Conservation (phyloP, 2,888 invertebrate genomes). For the Hesperia comma region DNA sequence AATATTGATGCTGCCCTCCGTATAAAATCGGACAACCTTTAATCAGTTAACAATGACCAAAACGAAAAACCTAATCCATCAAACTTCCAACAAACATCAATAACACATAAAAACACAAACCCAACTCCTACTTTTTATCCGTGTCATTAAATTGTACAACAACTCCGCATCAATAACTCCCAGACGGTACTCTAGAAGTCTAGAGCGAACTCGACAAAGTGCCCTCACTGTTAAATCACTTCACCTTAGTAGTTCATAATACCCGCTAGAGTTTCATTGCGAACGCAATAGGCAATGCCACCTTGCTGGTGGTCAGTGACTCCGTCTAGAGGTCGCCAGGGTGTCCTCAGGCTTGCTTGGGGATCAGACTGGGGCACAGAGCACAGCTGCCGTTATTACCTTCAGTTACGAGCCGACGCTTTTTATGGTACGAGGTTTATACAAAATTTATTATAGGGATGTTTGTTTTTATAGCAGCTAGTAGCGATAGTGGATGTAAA, state of each 20-base stretch:
- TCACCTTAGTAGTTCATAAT: slow-evolving; percentile 15
- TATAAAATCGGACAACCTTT: no score
- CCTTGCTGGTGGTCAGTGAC: slow-evolving; percentile 32
- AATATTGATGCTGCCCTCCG: no score
- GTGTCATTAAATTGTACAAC: no score
- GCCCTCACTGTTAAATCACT: slow-evolving; percentile 6
- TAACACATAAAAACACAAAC: no score
- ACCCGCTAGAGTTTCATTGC: slow-evolving; percentile 7
- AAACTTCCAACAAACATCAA: no score
- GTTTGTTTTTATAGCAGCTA: neutral
- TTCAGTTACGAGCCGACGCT: neutral
- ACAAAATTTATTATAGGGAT: slow-evolving; percentile 1
- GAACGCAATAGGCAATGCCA: slow-evolving; percentile 25
- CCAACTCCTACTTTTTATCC: no score
- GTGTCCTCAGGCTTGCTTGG: slow-evolving; percentile 6
- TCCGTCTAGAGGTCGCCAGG: slow-evolving; percentile 40
- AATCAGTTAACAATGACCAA: neutral
- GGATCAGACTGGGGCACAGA: neutral
- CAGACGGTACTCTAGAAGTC: neutral
- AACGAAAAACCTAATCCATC: neutral
- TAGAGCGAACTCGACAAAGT: neutral
- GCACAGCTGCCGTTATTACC: slow-evolving; percentile 1
- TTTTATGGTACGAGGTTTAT: neutral
- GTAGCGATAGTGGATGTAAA: neutral
- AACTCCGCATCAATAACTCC: no score